phyloP scores from a whole-genome alignment of 23 tunicate species.

The Halocynthia aurantium region DNA sequence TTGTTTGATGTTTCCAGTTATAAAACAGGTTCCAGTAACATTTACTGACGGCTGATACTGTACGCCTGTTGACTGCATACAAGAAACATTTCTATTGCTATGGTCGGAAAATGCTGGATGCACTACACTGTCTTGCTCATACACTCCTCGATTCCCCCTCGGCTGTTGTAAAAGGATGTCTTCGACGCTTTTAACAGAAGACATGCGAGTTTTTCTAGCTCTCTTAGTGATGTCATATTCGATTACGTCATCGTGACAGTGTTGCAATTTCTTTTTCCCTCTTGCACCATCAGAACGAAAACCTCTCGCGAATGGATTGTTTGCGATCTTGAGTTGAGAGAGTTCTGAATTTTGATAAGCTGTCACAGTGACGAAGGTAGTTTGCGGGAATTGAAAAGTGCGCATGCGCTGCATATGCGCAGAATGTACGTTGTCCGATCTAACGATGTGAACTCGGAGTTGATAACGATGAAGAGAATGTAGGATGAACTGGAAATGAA shows the following conservation, averaged over 20 bases:
- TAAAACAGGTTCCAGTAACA: too few relatives aligned
- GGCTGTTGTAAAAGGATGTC: too few relatives aligned
- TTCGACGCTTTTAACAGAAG: too few relatives aligned
- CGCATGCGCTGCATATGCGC: conserved; percentile 25
- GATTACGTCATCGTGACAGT: neutral
- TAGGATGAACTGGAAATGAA: conserved; percentile 29
- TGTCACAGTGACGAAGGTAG: conserved; percentile 56
- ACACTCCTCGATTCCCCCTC: too few relatives aligned
- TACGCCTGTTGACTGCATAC: too few relatives aligned
- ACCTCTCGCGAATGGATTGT: conserved; percentile 16
- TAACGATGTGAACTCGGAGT: conserved; percentile 53
- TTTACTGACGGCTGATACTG: too few relatives aligned
- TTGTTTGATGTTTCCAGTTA: too few relatives aligned
- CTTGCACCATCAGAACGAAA: neutral
- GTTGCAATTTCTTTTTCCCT: neutral
- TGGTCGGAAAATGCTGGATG: too few relatives aligned
- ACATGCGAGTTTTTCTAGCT: too few relatives aligned
- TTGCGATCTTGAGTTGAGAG: conserved; percentile 1
- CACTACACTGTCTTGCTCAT: too few relatives aligned
- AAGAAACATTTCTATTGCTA: too few relatives aligned
- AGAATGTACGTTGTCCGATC: conserved; percentile 31
- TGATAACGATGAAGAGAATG: conserved; percentile 68
- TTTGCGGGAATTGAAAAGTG: conserved; percentile 50
- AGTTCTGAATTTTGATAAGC: conserved; percentile 56
- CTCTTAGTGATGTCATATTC: too few relatives aligned